Evolutionary conservation across 2,113 vertebrate genomes (phyloP).

Genomic region (Leptosomus discolor): DNA sequence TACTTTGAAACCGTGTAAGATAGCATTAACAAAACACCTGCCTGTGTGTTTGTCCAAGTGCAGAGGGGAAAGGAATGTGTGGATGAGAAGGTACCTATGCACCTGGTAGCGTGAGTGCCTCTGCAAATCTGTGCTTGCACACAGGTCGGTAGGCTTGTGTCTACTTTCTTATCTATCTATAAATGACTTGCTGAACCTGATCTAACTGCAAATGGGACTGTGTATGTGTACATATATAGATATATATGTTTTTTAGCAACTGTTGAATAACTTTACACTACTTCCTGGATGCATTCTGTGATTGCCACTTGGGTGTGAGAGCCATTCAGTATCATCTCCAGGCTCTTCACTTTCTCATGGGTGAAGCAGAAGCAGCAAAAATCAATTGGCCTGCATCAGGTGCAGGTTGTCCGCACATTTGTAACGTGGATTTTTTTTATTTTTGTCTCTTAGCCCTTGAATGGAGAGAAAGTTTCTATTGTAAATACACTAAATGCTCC

Average conservation of each 20-base stretch:
- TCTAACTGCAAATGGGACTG: background rate
- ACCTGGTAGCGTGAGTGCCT: background rate
- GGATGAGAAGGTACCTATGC: background rate
- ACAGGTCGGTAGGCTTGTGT: background rate
- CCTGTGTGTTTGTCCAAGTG: background rate
- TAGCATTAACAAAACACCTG: slow-evolving; percentile 41
- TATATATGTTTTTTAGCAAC: background rate
- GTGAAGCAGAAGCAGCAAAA: background rate
- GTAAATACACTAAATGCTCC: slow-evolving; percentile 56
- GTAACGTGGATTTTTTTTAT: background rate
- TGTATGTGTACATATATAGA: background rate
- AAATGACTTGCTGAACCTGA: background rate
- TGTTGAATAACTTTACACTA: slow-evolving; percentile 55
- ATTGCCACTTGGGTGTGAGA: background rate
- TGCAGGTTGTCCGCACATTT: background rate
- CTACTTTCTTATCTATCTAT: background rate
- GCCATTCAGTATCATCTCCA: background rate
- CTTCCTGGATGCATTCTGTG: background rate
- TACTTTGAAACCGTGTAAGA: background rate
- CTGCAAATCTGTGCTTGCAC: background rate
- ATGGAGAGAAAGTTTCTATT: background rate
- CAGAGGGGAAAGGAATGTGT: background rate
- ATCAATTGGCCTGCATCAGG: background rate
- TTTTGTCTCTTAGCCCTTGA: background rate
- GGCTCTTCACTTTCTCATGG: background rate